Conservation (phyloP, 2,888 invertebrate species). For the Subacronicta megacephala region DNA sequence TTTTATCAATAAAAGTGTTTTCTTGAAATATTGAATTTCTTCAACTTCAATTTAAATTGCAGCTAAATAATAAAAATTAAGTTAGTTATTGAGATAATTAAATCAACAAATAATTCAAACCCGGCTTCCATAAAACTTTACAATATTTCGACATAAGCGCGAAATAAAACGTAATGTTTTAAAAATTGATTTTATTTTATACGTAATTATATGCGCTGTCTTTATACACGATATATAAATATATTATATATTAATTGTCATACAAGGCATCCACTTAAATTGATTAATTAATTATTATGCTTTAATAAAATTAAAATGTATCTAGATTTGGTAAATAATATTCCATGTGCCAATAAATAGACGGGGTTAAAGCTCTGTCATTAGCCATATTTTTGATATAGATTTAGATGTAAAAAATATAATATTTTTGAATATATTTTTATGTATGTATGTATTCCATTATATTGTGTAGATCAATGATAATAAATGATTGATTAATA, state of each 20-base stretch:
- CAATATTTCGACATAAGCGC: constrained; percentile 81
- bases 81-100: constrained; percentile 51
- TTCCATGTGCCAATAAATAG: constrained; percentile 85
- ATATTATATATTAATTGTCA: constrained; percentile 85
- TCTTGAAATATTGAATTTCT: constrained; percentile 10
- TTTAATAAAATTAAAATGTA: constrained; percentile 64
- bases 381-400: constrained; percentile 87
- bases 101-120: constrained; percentile 39
- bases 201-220: constrained; percentile 61
- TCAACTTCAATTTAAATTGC: constrained; percentile 21
- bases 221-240: constrained; percentile 85
- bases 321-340: constrained; percentile 68
- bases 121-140: constrained; percentile 70
- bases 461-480: constrained; percentile 81
- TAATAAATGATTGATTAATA: constrained; percentile 85
- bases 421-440: constrained; percentile 73
- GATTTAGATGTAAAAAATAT: constrained; percentile 80
- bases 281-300: constrained; percentile 67
- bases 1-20: constrained; percentile 12
- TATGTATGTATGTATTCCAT: constrained; percentile 83
- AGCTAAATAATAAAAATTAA: constrained; percentile 5
- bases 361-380: constrained; percentile 72
- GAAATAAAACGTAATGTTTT: constrained; percentile 79
- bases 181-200: constrained; percentile 48
- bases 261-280: constrained; percentile 72